Evolutionary conservation across 2,113 vertebrate genomes (phyloP).

Genomic region (Cnemophilus loriae): DNA sequence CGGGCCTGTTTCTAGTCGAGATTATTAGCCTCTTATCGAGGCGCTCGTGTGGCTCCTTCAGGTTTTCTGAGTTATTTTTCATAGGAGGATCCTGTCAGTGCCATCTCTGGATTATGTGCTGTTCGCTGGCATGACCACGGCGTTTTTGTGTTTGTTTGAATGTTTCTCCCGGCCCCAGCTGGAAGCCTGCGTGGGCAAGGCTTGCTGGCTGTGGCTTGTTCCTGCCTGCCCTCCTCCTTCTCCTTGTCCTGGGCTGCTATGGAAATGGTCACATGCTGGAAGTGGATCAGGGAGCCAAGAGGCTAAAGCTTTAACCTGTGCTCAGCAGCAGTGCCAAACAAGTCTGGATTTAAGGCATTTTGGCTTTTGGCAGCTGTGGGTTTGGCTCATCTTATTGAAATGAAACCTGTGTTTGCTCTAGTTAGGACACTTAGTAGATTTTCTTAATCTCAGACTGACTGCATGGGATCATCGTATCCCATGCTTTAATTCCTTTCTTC

Average conservation of each 20-base stretch:
- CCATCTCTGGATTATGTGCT: accelerated
- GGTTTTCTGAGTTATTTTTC: neutral
- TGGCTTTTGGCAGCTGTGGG: neutral
- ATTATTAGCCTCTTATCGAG: too few relatives aligned
- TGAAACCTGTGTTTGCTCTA: neutral
- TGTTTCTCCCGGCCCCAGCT: neutral
- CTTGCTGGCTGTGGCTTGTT: neutral
- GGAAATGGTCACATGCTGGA: neutral
- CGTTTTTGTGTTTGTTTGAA: neutral
- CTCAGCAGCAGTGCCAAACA: neutral
- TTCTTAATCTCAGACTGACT: neutral
- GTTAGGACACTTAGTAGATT: neutral
- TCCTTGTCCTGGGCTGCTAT: neutral
- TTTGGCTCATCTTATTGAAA: neutral
- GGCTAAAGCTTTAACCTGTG: neutral
- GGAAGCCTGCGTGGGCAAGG: neutral
- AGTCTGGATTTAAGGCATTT: neutral
- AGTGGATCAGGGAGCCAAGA: neutral
- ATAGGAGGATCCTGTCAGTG: accelerated
- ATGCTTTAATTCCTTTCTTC: neutral
- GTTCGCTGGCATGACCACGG: neutral
- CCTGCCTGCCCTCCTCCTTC: neutral
- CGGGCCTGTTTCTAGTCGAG: neutral
- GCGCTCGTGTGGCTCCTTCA: neutral
- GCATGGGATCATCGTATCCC: neutral